These are phyloP conservation scores for Austrolebias charrua DNA, from an alignment of 2,797 vertebrate species.

Conservation along the genomic window DNA sequence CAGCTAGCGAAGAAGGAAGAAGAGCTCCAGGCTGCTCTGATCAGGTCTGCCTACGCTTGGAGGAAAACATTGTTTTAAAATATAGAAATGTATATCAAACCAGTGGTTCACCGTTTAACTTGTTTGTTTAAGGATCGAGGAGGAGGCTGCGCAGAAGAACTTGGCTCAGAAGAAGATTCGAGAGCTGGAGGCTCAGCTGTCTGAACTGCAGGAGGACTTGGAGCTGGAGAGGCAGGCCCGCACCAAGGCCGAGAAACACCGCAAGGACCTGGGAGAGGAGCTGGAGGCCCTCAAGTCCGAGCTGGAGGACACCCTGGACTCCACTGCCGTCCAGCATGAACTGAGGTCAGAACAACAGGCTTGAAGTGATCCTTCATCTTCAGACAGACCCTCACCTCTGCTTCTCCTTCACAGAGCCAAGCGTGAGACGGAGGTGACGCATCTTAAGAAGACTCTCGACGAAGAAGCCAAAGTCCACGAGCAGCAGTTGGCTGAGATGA, in stretches of 20 bases:
- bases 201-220: constrained; percentile 94
- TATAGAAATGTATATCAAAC: not conserved
- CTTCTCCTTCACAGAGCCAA: constrained; percentile 78
- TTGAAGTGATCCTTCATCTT: not conserved
- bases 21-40: constrained; percentile 92
- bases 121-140: constrained; percentile 85
- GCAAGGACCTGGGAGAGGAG: constrained; percentile 94
- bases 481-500: constrained; percentile 88
- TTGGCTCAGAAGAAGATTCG: constrained; percentile 95
- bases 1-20: constrained; percentile 98
- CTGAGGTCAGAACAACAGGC: constrained; percentile 77
- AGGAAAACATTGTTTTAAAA: not conserved
- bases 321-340: constrained; percentile 95
- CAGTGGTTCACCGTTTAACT: not conserved
- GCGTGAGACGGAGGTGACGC: constrained; percentile 92
- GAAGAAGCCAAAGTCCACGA: constrained; percentile 91
- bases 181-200: constrained; percentile 94
- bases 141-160: constrained; percentile 95
- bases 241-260: constrained; percentile 94
- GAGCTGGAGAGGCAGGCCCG: constrained; percentile 91
- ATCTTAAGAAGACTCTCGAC: constrained; percentile 91
- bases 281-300: constrained; percentile 97
- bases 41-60: constrained; percentile 80
- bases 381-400: constrained; percentile 5
- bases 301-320: constrained; percentile 95